Percentiles rank a stretch among this genome's conserved stretches.
phyloP scores from a whole-genome alignment of 2,797 vertebrate genomes.

The Trachurus trachurus region DNA sequence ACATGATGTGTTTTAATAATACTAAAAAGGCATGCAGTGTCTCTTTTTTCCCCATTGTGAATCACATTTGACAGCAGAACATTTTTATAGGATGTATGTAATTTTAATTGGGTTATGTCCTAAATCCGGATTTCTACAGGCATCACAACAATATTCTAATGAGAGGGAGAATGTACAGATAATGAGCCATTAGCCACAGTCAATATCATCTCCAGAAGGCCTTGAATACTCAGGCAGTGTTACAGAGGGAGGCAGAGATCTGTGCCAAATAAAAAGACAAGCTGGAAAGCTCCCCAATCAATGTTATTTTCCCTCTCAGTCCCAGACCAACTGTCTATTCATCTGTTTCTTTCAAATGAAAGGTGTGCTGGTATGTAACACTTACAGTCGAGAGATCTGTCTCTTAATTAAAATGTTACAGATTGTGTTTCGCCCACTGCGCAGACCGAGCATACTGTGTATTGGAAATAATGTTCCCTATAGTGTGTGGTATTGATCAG shows the following conservation, averaged over 20 bases:
- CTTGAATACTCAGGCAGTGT: slow-evolving; percentile 75
- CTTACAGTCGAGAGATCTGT: slow-evolving; percentile 73
- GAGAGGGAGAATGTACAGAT: slow-evolving; percentile 75
- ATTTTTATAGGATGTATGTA: slow-evolving; percentile 44
- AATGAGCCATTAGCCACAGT: slow-evolving; percentile 83
- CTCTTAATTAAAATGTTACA: slow-evolving; percentile 83
- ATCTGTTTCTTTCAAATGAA: slow-evolving; percentile 86
- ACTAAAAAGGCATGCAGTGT: slow-evolving; percentile 20
- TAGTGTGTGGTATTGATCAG: slow-evolving; percentile 69
- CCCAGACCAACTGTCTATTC: slow-evolving; percentile 87
- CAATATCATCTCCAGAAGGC: slow-evolving; percentile 81
- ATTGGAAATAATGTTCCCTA: slow-evolving; percentile 68
- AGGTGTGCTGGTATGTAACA: slow-evolving; percentile 83
- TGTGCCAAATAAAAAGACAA: slow-evolving; percentile 85
- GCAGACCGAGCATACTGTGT: slow-evolving; percentile 70
- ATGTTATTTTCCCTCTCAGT: slow-evolving; percentile 82
- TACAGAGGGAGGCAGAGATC: slow-evolving; percentile 75
- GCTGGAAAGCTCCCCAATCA: slow-evolving; percentile 85
- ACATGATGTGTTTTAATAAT: slow-evolving; percentile 6
- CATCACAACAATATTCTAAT: slow-evolving; percentile 73
- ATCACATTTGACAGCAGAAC: slow-evolving; percentile 35
- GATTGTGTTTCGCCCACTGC: slow-evolving; percentile 75
- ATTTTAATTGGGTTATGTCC: slow-evolving; percentile 51
- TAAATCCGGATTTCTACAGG: slow-evolving; percentile 57
- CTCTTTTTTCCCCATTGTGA: background rate